Evolutionary conservation across 1,140 invertebrate species (phyloP), one percentile per base, ranked within the genome.

Genomic region (Macrosteles quadrilineatus): DNA sequence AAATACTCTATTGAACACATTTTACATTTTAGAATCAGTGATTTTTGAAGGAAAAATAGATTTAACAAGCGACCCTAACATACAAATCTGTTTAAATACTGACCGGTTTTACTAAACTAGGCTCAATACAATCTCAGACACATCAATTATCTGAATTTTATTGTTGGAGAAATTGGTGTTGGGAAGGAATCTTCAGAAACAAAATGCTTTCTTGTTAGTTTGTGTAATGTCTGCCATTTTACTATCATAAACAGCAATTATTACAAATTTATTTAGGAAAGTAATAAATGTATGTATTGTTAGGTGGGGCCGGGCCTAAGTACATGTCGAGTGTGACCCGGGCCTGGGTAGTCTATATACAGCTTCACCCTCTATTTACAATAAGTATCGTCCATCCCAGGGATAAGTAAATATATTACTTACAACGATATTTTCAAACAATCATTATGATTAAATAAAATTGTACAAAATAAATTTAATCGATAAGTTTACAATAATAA

Each of bases 171-270:
- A 66, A 27, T 40, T 66, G 63, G 63, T 66, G 32, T 43, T 66
- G 63, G 62, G 63, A 66, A 66, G 63, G 63, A 66, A 45, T 66
- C 55, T 59, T 59, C 25, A 30, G 27, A 59, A 59, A 59, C 12
- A 59, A 50, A 50, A 50, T 19, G 14, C 14, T 50, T 50, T 30
- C 12, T 59, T 59, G 55, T 59, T 59, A 59, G 55, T 59, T 59
- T 59, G 55, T 59, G 55, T 59, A 59, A 59, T 66, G 63, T 66
- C 59, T 25, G 19, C 40, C 63, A 64, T 27, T 64, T 66, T 66
- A 43, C 63, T 30, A 43, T 66, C 23, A 19, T 17, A 66, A 66
- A 66, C 63, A 66, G 63, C 55, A 59, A 59, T 59, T 59, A 59
- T 59, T 59, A 59, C 27, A 59, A 59, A 59, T 59, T 59, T 59